A percentile compares a stretch with the other conserved stretches of the same genome.
Evolutionary conservation across 2,113 vertebrate species (phyloP).

Genomic region (Eubucco bourcierii): DNA sequence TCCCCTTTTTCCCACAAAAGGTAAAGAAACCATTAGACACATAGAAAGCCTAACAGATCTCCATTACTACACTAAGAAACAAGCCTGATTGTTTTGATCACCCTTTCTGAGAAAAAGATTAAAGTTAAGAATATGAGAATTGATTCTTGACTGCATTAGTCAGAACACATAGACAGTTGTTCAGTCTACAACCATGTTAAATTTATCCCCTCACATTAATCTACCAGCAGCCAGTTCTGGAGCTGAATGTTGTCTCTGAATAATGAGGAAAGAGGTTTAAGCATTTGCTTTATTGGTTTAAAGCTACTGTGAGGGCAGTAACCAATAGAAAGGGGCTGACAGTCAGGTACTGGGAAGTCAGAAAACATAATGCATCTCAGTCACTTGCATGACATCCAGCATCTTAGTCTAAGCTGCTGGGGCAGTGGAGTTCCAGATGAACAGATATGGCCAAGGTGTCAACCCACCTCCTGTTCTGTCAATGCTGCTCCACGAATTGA

Average conservation of each 20-base stretch:
- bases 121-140: background rate
- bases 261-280: background rate
- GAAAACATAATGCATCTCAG: background rate
- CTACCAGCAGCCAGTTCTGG: background rate
- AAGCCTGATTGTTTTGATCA: fast-evolving
- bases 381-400: background rate
- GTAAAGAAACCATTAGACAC: background rate
- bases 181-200: background rate
- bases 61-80: background rate
- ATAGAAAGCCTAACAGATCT: background rate
- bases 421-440: background rate
- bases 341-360: background rate
- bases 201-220: background rate
- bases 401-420: background rate
- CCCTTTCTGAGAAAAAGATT: background rate
- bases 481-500: background rate
- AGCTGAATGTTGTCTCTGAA: background rate
- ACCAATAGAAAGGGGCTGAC: background rate
- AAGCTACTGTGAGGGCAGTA: background rate
- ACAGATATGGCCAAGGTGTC: background rate
- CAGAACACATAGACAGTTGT: background rate
- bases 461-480: background rate
- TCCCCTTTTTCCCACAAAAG: background rate
- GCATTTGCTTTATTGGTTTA: background rate
- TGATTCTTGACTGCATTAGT: background rate